Percentiles rank a stretch among this genome's conserved stretches.
phyloP scores from a whole-genome alignment of 2,797 vertebrate genomes.

The Enteromius anoplus region DNA sequence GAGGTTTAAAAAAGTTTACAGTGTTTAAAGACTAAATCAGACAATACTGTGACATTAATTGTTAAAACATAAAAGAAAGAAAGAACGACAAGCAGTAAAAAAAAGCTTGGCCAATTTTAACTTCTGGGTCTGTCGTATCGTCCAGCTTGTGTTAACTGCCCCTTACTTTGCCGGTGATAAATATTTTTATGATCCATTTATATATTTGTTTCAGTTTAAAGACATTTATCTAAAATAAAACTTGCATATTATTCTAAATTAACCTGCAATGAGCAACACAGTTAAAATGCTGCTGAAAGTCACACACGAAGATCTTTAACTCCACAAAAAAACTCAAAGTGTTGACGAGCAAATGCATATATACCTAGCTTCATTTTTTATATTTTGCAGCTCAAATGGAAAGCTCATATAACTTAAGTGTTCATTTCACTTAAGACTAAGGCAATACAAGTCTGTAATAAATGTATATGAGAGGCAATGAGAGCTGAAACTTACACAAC shows the following conservation, averaged over 20 bases:
- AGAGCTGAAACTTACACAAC: not conserved
- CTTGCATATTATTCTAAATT: not conserved
- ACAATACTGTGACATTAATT: not conserved
- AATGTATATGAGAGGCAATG: not conserved
- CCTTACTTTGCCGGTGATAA: not conserved
- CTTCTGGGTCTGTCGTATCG: not conserved
- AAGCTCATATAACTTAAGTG: not conserved
- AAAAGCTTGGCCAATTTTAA: not conserved
- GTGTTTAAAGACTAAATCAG: not conserved
- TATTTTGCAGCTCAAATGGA: not conserved
- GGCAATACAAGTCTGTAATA: not conserved
- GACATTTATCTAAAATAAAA: not conserved
- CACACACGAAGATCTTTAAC: not conserved
- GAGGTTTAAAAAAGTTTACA: not conserved
- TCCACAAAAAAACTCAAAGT: not conserved
- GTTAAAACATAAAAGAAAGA: not conserved
- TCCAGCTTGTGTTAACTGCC: not conserved
- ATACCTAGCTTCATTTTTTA: not conserved
- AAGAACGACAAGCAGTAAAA: not conserved
- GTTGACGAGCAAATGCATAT: not conserved
- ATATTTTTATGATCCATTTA: not conserved
- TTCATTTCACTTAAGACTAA: not conserved
- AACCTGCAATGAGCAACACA: not conserved
- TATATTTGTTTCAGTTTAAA: not conserved
- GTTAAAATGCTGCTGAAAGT: not conserved